These are phyloP conservation scores for Trichonephila inaurata DNA, from an alignment of 1,140 invertebrate species.

Conservation along the genomic window DNA sequence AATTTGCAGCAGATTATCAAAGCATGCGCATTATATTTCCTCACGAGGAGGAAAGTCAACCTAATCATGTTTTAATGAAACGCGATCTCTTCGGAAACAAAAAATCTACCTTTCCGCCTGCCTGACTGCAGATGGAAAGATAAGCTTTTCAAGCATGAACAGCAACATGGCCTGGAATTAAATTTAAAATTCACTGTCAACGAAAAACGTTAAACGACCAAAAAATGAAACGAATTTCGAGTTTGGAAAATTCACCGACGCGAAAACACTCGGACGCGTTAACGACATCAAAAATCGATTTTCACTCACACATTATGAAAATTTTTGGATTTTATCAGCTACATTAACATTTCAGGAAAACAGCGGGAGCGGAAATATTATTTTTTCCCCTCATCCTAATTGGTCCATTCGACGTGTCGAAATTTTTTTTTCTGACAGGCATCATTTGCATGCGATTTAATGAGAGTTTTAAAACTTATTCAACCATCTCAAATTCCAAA, in stretches of 20 bases:
- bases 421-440: no score
- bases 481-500: slow-evolving; percentile 40
- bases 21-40: no score
- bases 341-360: slow-evolving; percentile 50
- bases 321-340: slow-evolving; percentile 52
- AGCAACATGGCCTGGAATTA: background rate
- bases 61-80: background rate
- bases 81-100: background rate
- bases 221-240: background rate
- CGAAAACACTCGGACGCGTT: slow-evolving; percentile 29
- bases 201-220: background rate
- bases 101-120: background rate
- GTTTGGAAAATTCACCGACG: slow-evolving; percentile 45
- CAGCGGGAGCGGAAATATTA: background rate
- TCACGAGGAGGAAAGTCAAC: no score
- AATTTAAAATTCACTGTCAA: slow-evolving; percentile 23
- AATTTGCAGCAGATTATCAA: no score
- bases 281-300: slow-evolving; percentile 74
- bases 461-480: slow-evolving; percentile 68
- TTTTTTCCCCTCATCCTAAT: background rate
- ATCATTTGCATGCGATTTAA: slow-evolving; percentile 58
- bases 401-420: no score
- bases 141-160: background rate
- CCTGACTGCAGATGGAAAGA: background rate
- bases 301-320: background rate